These are phyloP conservation scores for Drosophila bocqueti DNA, from an alignment of 1,140 invertebrate genomes.

Conservation along the genomic window DNA sequence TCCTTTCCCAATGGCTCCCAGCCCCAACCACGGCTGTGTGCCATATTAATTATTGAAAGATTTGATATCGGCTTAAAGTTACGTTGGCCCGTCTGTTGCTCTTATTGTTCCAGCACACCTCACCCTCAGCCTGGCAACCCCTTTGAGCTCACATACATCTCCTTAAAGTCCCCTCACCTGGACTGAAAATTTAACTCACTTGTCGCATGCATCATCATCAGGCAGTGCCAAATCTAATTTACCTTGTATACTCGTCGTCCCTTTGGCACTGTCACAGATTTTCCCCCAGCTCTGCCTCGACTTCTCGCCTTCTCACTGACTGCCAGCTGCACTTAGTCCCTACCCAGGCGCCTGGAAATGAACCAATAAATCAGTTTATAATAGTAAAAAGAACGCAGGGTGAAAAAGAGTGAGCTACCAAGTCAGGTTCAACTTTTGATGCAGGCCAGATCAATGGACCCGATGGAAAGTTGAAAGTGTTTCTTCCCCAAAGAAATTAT, in stretches of 20 bases:
- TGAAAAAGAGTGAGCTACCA: constrained; percentile 34
- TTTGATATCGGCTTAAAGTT: constrained; percentile 81
- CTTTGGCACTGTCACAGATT: neutral
- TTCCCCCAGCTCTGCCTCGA: neutral
- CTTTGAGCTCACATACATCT: neutral
- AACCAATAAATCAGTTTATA: constrained; percentile 83
- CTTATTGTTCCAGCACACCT: constrained; percentile 42
- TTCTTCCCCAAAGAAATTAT: constrained; percentile 58
- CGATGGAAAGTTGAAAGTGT: constrained; percentile 61
- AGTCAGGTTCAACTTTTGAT: constrained; percentile 70
- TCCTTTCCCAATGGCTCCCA: constrained; percentile 24
- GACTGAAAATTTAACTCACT: constrained; percentile 63
- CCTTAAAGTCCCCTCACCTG: neutral
- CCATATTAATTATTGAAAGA: constrained; percentile 81
- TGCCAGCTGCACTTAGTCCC: constrained; percentile 44
- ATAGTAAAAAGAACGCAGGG: constrained; percentile 57
- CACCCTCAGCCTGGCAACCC: no score
- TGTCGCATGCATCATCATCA: constrained; percentile 79
- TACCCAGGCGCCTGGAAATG: constrained; percentile 61
- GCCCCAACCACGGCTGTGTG: constrained; percentile 22
- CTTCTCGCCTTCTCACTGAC: constrained; percentile 15
- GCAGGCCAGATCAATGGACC: constrained; percentile 59
- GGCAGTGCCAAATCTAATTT: constrained; percentile 69
- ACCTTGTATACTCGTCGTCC: constrained; percentile 15
- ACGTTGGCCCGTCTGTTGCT: constrained; percentile 39